Evolutionary conservation across 2,113 vertebrate genomes (phyloP).

Genomic region (Hypomesus transpacificus): DNA sequence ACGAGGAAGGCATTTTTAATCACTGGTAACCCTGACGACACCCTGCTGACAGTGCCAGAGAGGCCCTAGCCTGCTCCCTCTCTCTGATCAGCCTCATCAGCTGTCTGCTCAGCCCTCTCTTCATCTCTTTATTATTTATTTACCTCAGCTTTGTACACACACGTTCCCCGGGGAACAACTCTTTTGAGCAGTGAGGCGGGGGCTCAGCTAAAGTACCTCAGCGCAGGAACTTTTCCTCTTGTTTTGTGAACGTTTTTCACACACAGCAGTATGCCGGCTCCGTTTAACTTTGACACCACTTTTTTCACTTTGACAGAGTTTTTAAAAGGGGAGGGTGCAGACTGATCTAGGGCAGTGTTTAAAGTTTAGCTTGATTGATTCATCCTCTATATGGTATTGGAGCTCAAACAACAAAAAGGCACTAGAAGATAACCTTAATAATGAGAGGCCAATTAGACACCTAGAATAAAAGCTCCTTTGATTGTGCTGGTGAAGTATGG

Average conservation of each 20-base stretch:
- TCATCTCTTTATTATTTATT: constrained; percentile 66
- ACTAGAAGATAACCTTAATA: constrained; percentile 25
- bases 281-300: constrained; percentile 26
- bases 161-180: constrained; percentile 43
- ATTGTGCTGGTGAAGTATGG: constrained; percentile 19
- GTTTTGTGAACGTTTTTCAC: constrained; percentile 21
- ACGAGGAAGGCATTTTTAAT: constrained; percentile 63
- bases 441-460: constrained; percentile 39
- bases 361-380: constrained; percentile 35
- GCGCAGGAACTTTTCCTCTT: constrained; percentile 34
- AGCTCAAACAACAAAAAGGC: constrained; percentile 19
- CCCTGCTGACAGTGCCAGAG: constrained; percentile 61
- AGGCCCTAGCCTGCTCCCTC: constrained; percentile 41
- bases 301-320: constrained; percentile 30
- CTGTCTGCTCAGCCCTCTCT: constrained; percentile 58
- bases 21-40: constrained; percentile 57
- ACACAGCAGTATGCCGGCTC: background rate
- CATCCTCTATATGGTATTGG: constrained; percentile 21
- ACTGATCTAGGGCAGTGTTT: constrained; percentile 34
- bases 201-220: constrained; percentile 30
- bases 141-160: constrained; percentile 57
- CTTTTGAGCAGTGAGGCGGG: constrained; percentile 50
- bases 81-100: constrained; percentile 66
- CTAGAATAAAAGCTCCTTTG: constrained; percentile 25
- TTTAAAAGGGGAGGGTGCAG: constrained; percentile 6